Evolutionary conservation across 2,113 vertebrate species (phyloP), one percentile per base, ranked within the genome.

Genomic region (Lophotis ruficrista): DNA sequence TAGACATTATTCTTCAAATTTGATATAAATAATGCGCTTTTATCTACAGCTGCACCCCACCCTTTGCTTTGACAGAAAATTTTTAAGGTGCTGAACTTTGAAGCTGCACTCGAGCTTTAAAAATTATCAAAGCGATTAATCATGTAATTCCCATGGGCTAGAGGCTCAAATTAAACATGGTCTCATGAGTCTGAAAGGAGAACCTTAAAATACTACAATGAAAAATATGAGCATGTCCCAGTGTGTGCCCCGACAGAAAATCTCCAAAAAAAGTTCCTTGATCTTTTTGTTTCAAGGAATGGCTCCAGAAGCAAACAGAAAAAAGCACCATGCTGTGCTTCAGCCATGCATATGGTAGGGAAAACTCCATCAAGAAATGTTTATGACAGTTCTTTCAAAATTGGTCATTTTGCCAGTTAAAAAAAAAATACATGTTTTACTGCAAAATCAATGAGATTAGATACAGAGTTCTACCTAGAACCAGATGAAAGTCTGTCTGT

Each of bases 51-150:
- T 89, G 71, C 30, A 89, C 14, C 27, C 20, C 27, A 83, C 5
- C 22, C 37, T 51, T 75, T 80, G 28, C 72, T 87, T 50, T 45
- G 60, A 33, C 47, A 66, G 41, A 35, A 45, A 70, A 72, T 62
- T 87, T 83, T 82, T 82, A 81, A 87, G 77, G 41, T 0, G 0
- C 9, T 58, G 64, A 87, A 91, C 17, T 73, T 6, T 14, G 54
- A 93, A 91, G 69, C 10, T 71, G 21, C 43, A 47, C 8, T 76
- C 0, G 0, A 89, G 48, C 64, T 91, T 78, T 51, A 84, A 82
- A 91, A 84, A 78, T 57, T 78, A 87, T 77, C 69, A 58, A 37
- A 82, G 35, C 38, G 48, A 89, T 91, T 91, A 84, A 94, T 82
- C 12, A 8, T 11, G 14, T 31, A 62, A 70, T 84, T 91, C 60